phyloP scores from a whole-genome alignment of 2,888 invertebrate species.

The Napeogenes inachia region DNA sequence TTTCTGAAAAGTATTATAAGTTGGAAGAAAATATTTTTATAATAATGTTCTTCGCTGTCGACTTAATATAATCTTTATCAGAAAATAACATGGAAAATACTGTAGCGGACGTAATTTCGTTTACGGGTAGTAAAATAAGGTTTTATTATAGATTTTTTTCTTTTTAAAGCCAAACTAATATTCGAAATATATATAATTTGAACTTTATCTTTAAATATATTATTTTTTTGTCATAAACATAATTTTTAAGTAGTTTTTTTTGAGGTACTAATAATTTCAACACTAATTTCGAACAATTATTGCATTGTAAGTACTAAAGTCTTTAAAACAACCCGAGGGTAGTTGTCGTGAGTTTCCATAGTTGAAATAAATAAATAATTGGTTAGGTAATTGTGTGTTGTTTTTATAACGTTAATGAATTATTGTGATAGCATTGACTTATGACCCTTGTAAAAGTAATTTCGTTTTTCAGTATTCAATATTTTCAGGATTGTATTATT shows the following conservation, averaged over 20 bases:
- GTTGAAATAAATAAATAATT: slow-evolving; percentile 41
- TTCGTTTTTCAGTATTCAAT: too few relatives aligned
- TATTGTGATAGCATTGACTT: slow-evolving; percentile 1
- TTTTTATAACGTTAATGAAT: slow-evolving; percentile 34
- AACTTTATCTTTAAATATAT: too few relatives aligned
- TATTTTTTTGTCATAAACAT: too few relatives aligned
- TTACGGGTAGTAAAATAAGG: not conserved
- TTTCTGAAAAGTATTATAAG: not conserved
- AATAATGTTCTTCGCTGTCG: not conserved
- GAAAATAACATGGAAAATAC: slow-evolving; percentile 1
- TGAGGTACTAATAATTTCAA: too few relatives aligned
- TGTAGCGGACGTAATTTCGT: not conserved
- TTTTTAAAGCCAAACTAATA: not conserved
- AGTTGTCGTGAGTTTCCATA: slow-evolving; percentile 36
- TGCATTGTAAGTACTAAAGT: too few relatives aligned
- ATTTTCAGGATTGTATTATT: too few relatives aligned
- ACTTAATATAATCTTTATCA: not conserved
- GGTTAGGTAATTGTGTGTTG: slow-evolving; percentile 44
- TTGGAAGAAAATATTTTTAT: not conserved
- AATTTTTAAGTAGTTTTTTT: too few relatives aligned
- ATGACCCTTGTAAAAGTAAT: not conserved
- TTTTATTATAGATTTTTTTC: not conserved
- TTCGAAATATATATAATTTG: too few relatives aligned
- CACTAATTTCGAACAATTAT: too few relatives aligned
- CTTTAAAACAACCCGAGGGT: not conserved